phyloP scores from a whole-genome alignment of 2,888 invertebrate genomes.

The Phyto melanocephala region DNA sequence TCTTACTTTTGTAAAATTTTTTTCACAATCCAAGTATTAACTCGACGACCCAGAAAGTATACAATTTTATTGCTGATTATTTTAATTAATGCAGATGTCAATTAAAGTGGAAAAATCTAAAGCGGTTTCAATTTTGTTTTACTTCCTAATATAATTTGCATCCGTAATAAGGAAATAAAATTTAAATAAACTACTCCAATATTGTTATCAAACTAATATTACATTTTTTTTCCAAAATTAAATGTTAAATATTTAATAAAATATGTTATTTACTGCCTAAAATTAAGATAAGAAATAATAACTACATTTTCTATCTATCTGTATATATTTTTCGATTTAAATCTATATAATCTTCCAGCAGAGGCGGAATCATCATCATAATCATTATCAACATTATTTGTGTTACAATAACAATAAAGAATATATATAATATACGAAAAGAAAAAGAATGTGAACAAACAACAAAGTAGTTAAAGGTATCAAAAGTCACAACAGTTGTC shows the following conservation, averaged over 20 bases:
- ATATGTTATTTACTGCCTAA: background rate
- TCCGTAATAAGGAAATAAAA: too few relatives aligned
- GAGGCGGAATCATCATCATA: background rate
- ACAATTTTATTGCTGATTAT: too few relatives aligned
- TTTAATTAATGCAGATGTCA: too few relatives aligned
- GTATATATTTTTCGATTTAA: background rate
- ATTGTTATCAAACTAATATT: background rate
- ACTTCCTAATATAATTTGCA: too few relatives aligned
- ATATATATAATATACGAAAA: background rate
- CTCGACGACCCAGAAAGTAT: too few relatives aligned
- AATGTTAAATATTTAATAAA: background rate
- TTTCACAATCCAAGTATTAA: too few relatives aligned
- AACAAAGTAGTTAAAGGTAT: background rate
- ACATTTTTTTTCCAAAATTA: background rate
- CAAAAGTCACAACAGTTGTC: constrained; percentile 14
- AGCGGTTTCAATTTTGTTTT: too few relatives aligned
- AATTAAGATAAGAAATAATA: too few relatives aligned
- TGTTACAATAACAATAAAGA: background rate
- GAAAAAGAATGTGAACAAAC: background rate
- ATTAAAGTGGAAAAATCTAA: too few relatives aligned
- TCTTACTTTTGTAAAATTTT: too few relatives aligned
- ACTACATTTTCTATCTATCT: background rate
- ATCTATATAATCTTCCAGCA: background rate
- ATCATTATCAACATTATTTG: constrained; percentile 1
- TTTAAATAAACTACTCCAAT: too few relatives aligned